Percentiles rank a stretch among this genome's conserved stretches.
These are phyloP conservation scores for Penelope pileata DNA, from an alignment of 2,113 vertebrate species.

Conservation along the genomic window DNA sequence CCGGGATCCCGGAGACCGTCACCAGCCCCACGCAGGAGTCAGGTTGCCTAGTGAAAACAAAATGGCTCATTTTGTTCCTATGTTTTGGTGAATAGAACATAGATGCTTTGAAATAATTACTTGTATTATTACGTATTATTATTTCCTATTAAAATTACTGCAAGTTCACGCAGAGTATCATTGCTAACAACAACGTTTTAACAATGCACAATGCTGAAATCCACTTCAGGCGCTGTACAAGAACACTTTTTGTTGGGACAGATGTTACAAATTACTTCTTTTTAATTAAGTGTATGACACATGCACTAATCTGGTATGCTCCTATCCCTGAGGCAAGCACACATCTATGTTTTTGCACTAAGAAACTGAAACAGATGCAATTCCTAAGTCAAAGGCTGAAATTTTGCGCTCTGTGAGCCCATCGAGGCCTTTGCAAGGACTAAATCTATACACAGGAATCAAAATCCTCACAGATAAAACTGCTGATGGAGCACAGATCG, in stretches of 20 bases:
- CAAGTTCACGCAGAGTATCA: not conserved
- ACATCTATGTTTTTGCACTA: not conserved
- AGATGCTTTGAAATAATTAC: not conserved
- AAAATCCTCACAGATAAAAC: not conserved
- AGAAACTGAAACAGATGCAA: not conserved
- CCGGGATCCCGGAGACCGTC: too few relatives aligned
- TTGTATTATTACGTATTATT: not conserved
- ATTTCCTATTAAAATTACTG: not conserved
- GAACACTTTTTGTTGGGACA: not conserved
- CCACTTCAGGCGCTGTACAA: not conserved
- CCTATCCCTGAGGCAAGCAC: not conserved
- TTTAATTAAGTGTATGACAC: not conserved
- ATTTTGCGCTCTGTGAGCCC: not conserved
- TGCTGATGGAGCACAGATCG: not conserved
- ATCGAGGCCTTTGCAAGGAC: not conserved
- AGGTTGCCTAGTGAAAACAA: not conserved
- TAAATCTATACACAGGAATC: not conserved
- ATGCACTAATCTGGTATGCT: not conserved
- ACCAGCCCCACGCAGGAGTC: accelerated
- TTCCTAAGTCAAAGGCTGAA: not conserved
- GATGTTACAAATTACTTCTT: not conserved
- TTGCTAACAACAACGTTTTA: not conserved
- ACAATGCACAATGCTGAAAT: not conserved
- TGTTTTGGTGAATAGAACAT: not conserved
- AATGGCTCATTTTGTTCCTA: not conserved